Percentiles rank a stretch among this genome's conserved stretches.
These are phyloP conservation scores for Cepaea nemoralis DNA, from an alignment of 1,140 invertebrate genomes.

Conservation along the genomic window DNA sequence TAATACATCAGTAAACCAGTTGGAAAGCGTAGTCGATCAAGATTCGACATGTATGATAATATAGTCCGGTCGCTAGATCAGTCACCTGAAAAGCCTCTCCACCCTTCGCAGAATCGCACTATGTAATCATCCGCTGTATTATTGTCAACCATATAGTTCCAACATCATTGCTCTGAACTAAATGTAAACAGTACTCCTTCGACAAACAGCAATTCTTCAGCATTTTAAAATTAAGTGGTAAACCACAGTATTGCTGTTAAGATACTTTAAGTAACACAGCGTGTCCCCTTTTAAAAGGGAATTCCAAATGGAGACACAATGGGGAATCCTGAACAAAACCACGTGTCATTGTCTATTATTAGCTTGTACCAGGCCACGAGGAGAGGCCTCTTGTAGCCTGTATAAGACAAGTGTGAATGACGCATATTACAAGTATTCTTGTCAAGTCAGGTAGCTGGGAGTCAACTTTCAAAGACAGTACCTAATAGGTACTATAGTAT, in stretches of 20 bases:
- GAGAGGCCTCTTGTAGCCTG: too few species aligned
- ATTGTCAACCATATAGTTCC: constrained; percentile 3
- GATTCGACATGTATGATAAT: constrained; percentile 8
- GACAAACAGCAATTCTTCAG: too few species aligned
- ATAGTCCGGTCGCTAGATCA: constrained; percentile 24
- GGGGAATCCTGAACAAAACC: background rate
- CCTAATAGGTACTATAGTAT: too few species aligned
- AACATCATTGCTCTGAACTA: background rate
- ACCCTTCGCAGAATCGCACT: background rate
- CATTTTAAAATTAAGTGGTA: too few species aligned
- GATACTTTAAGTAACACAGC: too few species aligned
- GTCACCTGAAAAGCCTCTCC: background rate
- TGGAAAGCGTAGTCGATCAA: background rate
- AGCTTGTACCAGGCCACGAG: too few species aligned
- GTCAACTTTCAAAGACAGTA: too few species aligned
- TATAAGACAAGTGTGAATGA: too few species aligned
- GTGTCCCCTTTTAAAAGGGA: too few species aligned
- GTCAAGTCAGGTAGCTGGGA: too few species aligned
- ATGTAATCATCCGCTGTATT: background rate
- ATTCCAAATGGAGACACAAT: background rate
- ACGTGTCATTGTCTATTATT: background rate
- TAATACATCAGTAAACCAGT: background rate
- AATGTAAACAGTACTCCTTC: background rate
- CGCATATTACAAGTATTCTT: too few species aligned
- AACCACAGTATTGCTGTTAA: too few species aligned